phyloP scores from a whole-genome alignment of 2,888 invertebrate genomes.

The Laothoe populi region DNA sequence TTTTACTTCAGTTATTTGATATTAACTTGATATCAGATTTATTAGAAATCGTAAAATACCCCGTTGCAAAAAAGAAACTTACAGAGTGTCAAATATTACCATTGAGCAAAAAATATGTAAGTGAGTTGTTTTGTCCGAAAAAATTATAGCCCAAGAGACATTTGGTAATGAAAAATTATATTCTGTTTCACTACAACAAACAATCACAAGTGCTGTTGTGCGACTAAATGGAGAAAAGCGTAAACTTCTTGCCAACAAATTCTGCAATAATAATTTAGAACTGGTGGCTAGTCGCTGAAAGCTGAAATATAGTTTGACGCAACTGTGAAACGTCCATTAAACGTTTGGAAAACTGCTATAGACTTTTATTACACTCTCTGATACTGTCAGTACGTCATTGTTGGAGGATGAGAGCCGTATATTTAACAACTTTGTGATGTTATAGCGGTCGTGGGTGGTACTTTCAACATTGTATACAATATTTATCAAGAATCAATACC shows the following conservation, averaged over 20 bases:
- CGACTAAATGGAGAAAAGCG: constrained; percentile 22
- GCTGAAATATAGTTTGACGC: constrained; percentile 48
- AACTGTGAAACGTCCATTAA: constrained; percentile 52
- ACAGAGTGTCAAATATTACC: too few relatives aligned
- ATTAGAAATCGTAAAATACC: too few relatives aligned
- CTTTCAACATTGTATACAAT: background rate
- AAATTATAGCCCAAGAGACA: too few relatives aligned
- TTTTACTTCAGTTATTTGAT: too few relatives aligned
- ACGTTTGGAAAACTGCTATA: constrained; percentile 52
- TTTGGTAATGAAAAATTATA: too few relatives aligned
- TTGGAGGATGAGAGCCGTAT: constrained; percentile 49
- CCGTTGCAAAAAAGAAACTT: too few relatives aligned
- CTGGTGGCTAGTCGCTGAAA: constrained; percentile 40
- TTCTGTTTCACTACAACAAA: background rate
- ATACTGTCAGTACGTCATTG: constrained; percentile 52
- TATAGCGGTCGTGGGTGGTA: constrained; percentile 37
- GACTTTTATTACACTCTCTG: constrained; percentile 61
- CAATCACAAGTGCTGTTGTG: background rate
- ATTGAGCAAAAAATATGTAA: too few relatives aligned
- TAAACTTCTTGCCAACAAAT: constrained; percentile 38
- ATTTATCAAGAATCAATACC: constrained; percentile 3
- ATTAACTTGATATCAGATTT: too few relatives aligned
- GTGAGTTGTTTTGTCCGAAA: too few relatives aligned
- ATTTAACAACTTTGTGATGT: constrained; percentile 59
- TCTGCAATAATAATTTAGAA: constrained; percentile 43